These are phyloP conservation scores for Myotis davidii DNA, from an alignment of 2,113 vertebrate species.

Conservation along the genomic window DNA sequence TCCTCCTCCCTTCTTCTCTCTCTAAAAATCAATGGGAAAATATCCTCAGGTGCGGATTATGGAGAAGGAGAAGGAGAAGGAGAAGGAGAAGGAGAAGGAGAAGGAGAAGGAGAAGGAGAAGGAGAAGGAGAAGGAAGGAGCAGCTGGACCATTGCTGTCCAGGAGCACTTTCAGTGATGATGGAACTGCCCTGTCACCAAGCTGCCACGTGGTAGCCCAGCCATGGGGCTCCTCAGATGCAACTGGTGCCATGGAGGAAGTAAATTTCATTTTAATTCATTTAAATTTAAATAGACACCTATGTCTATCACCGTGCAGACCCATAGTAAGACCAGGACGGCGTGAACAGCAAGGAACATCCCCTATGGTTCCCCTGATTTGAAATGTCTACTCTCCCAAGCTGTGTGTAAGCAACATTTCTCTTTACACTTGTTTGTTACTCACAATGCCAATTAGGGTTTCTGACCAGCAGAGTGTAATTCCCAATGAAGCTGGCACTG, in stretches of 20 bases:
- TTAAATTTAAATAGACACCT: neutral
- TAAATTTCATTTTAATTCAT: neutral
- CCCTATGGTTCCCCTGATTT: neutral
- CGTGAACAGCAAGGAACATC: neutral
- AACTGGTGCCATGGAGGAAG: neutral
- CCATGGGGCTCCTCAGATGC: neutral
- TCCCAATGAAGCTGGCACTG: neutral
- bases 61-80: too few species aligned
- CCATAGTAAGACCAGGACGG: neutral
- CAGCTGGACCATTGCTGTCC: too few species aligned
- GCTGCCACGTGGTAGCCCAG: neutral
- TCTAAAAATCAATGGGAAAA: too few species aligned
- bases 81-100: too few species aligned
- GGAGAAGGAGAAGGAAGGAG: too few species aligned
- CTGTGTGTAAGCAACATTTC: neutral
- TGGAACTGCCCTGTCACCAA: too few species aligned
- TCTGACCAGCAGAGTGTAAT: neutral
- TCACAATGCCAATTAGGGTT: neutral
- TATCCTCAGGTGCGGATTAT: too few species aligned
- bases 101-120: too few species aligned
- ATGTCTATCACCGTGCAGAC: neutral
- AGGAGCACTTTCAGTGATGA: too few species aligned
- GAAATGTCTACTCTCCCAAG: neutral
- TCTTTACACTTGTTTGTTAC: neutral
- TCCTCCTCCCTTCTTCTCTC: too few species aligned